Conservation (phyloP, 2,797 vertebrate genomes). For the Miichthys miiuy region DNA sequence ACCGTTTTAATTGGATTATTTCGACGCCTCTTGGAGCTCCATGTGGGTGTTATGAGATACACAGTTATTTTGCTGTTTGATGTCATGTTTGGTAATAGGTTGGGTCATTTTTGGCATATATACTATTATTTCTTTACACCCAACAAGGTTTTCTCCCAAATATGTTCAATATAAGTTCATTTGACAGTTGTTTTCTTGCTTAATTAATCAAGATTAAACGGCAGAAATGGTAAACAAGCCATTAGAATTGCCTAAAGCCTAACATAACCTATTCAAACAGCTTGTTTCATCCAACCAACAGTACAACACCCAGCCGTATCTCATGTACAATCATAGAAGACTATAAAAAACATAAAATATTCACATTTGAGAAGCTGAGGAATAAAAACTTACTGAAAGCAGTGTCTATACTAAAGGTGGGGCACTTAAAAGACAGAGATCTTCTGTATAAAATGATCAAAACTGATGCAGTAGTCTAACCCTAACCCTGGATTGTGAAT, state of each 20-base stretch:
- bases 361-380: not conserved
- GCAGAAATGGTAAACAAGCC: not conserved
- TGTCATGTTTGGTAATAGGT: not conserved
- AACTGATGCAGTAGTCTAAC: not conserved
- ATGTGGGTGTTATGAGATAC: slow-evolving; percentile 36
- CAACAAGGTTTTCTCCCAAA: not conserved
- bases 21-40: slow-evolving; percentile 28
- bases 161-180: not conserved
- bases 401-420: not conserved
- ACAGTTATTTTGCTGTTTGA: slow-evolving; percentile 6
- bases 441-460: not conserved
- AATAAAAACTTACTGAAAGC: not conserved
- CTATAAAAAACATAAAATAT: not conserved
- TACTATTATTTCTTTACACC: not conserved
- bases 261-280: not conserved
- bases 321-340: not conserved
- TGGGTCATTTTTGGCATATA: not conserved
- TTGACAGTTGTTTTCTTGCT: not conserved
- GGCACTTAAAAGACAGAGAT: not conserved
- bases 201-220: not conserved
- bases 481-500: not conserved
- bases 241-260: not conserved
- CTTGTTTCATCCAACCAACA: not conserved
- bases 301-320: not conserved
- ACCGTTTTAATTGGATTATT: slow-evolving; percentile 65